phyloP scores from a whole-genome alignment of 2,888 invertebrate genomes.

The Sarcophaga subvicina region DNA sequence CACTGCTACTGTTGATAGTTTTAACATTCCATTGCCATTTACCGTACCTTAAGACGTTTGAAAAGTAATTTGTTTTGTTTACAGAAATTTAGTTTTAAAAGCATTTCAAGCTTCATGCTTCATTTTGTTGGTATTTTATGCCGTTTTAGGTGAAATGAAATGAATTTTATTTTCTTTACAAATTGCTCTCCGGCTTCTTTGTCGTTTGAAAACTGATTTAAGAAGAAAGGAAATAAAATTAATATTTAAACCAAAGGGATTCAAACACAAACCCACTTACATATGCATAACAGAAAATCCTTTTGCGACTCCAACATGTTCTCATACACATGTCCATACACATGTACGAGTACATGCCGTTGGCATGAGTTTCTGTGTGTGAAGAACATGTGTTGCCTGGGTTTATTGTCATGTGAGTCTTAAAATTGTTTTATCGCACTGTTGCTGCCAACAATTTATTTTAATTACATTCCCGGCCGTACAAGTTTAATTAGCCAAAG shows the following conservation, averaged over 20 bases:
- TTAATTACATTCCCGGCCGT: constrained; percentile 18
- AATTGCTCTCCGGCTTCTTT: too few species aligned
- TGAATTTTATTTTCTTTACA: too few species aligned
- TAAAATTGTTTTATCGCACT: background rate
- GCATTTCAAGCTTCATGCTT: too few species aligned
- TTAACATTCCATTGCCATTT: background rate
- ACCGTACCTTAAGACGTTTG: too few species aligned
- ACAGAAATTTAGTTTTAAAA: too few species aligned
- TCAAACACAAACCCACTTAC: too few species aligned
- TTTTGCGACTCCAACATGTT: background rate
- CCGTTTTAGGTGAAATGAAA: too few species aligned
- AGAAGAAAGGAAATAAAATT: too few species aligned
- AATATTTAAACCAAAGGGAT: too few species aligned
- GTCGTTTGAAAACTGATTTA: too few species aligned
- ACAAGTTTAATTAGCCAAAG: constrained; percentile 34
- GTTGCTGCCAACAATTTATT: constrained; percentile 8
- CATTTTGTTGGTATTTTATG: too few species aligned
- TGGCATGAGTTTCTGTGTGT: background rate
- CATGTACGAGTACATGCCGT: background rate
- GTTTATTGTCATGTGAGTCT: background rate
- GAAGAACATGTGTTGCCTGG: background rate
- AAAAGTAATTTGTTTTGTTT: too few species aligned
- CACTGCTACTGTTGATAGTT: background rate
- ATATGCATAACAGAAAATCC: background rate
- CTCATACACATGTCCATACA: background rate